Evolutionary conservation across 2,888 invertebrate species (phyloP), one percentile per base, ranked within the genome.

Genomic region (Diarsia brunnea): DNA sequence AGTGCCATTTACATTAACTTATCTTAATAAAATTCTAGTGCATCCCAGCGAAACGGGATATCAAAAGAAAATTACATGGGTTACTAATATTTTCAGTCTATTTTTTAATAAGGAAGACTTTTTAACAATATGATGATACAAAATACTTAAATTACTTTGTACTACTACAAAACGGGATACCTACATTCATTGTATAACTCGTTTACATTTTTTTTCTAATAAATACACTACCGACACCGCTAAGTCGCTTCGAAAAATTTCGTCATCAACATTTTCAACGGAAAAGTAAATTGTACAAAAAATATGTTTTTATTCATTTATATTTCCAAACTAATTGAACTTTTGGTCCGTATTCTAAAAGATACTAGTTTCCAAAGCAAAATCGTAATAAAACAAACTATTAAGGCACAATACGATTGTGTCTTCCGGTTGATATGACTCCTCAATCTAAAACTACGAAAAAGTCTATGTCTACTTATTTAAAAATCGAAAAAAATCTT

Each of bases 351-450:
- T 94, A 90, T 89, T 89, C 94, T 95, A 94, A 92, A 84, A 93
- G 91, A 91, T 87, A 90, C 83, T 86, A 77, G 72, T 86, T 75
- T 87, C 81, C 81, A 86, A 89, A 89, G 89, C 78, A 88, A 89
- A 67, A 81, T 80, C 68, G 81, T 83, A 86, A 89, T 69, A 88
- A 93, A 93, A 91, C 88, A 90, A 93, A 91, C 90, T 84, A 82
- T 84, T 95, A 96, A 96, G 95, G 95, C 96, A 95, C 96, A 95
- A 94, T 90, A 90, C 86, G 86, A 91, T 94, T 95, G 95, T 95
- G 96, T 95, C 95, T 94, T 88, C 90, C 91, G 88, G 90, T 91
- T 94, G 95, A 95, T 95, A 95, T 95, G 95, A 93, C 90, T 92
- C 87, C 84, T 87, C 88, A 84, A 84, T 88, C 88, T 84, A 84